These are phyloP conservation scores for Philopedon plagiatum DNA, from an alignment of 2,888 invertebrate genomes.

Conservation along the genomic window DNA sequence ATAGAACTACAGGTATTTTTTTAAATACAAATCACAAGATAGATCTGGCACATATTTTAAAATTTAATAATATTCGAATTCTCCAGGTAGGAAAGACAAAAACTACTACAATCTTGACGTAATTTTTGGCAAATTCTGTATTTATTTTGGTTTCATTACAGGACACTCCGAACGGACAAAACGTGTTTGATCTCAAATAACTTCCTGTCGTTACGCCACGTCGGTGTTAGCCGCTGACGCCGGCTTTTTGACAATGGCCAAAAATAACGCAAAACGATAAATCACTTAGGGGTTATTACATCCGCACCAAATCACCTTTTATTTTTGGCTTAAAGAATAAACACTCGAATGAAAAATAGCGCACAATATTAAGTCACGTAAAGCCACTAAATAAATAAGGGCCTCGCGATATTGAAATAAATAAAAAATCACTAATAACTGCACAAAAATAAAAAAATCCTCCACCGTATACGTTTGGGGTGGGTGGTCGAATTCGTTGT, in stretches of 20 bases:
- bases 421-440: conserved; percentile 36
- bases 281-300: conserved; percentile 6
- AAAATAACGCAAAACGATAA: conserved; percentile 29
- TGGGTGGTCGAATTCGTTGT: conserved; percentile 26
- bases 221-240: conserved; percentile 10
- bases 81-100: background rate
- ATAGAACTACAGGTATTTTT: conserved; percentile 1
- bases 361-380: conserved; percentile 19
- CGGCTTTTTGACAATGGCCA: conserved; percentile 12
- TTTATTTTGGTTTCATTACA: conserved; percentile 7
- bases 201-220: conserved; percentile 3
- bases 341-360: conserved; percentile 26
- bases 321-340: conserved; percentile 36
- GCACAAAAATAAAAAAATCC: conserved; percentile 22
- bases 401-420: conserved; percentile 31
- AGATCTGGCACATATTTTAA: background rate
- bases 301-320: conserved; percentile 34
- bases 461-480: conserved; percentile 15
- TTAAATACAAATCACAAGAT: background rate
- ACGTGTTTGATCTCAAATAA: conserved; percentile 21
- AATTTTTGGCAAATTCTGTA: conserved; percentile 7
- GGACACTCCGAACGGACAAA: background rate
- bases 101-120: background rate
- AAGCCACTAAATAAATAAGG: conserved; percentile 38
- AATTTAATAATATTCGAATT: background rate